These are phyloP conservation scores for Oeneis ivallda DNA, from an alignment of 2,888 invertebrate species.

Conservation along the genomic window DNA sequence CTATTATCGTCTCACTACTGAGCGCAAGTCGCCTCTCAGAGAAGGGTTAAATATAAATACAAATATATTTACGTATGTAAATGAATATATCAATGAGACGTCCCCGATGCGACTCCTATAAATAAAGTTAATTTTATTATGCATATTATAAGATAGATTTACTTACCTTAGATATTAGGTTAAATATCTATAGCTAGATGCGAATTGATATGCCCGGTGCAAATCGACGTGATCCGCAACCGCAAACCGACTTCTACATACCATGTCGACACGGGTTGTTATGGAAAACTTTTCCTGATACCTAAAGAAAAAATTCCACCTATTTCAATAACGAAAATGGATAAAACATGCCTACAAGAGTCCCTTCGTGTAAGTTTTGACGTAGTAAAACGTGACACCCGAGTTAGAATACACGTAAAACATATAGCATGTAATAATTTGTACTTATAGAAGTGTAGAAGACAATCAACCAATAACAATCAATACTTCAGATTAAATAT, in stretches of 20 bases:
- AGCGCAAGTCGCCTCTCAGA: no score
- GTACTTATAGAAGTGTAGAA: no score
- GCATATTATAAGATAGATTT: neutral
- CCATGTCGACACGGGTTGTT: slow-evolving; percentile 19
- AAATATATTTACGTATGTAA: no score
- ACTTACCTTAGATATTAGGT: neutral
- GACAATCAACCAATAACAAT: no score
- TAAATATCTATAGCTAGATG: slow-evolving; percentile 6
- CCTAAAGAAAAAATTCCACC: neutral
- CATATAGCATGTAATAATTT: no score
- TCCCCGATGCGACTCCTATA: neutral
- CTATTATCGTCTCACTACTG: no score
- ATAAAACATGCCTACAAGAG: no score
- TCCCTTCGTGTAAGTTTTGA: no score
- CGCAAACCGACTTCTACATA: slow-evolving; percentile 22
- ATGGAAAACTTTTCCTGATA: slow-evolving; percentile 11
- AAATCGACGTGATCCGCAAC: slow-evolving; percentile 23
- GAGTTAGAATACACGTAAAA: no score
- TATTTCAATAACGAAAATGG: neutral
- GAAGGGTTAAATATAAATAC: no score
- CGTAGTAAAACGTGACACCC: neutral
- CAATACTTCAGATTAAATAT: no score
- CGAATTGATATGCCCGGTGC: slow-evolving; percentile 25
- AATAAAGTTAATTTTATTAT: neutral
- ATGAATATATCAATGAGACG: neutral